Percentiles rank a stretch among this genome's conserved stretches.
Conservation (phyloP, 2,797 vertebrate species). For the Macropus fuliginosus region DNA sequence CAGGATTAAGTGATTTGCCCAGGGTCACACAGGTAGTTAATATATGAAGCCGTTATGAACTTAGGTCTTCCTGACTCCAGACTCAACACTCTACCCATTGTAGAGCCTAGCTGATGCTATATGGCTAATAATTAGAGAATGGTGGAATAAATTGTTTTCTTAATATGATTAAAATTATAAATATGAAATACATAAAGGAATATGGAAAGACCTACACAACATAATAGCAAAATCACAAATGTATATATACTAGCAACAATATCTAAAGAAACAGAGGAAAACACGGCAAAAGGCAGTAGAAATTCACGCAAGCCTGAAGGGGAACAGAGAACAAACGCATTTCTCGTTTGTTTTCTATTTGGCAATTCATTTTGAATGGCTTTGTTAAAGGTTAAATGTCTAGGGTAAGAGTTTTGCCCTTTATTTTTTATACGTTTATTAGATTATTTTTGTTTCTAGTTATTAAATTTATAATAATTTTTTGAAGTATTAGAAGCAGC, state of each 20-base stretch:
- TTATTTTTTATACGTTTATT: neutral
- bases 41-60: no score
- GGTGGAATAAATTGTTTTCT: no score
- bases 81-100: no score
- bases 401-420: neutral
- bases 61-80: no score
- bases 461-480: neutral
- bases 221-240: neutral
- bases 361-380: neutral
- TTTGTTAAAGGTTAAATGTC: neutral
- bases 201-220: no score
- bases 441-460: neutral
- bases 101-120: no score
- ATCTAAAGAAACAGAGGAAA: neutral
- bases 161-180: no score
- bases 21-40: no score
- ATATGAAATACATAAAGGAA: no score
- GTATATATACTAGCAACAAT: neutral
- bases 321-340: neutral
- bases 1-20: no score
- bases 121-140: no score
- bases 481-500: neutral
- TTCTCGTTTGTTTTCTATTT: neutral
- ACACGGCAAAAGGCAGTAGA: neutral
- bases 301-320: neutral